Evolutionary conservation across 1,140 invertebrate species (phyloP), one percentile per base, ranked within the genome.

Genomic region (Calliphora vicina): DNA sequence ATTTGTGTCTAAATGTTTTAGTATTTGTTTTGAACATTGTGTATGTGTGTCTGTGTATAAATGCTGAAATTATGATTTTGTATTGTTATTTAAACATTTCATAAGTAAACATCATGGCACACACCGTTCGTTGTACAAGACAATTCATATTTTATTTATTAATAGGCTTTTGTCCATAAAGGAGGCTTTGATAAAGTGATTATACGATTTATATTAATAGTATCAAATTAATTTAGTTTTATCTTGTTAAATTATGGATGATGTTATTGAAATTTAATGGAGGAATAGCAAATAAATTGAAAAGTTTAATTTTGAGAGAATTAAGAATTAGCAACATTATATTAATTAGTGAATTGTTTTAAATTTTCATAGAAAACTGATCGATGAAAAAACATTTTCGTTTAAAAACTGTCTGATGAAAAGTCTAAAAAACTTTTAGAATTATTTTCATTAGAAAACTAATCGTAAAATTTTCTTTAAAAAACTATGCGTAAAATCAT

Each of bases 21-120:
- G n/a, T n/a, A 17, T 57, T 10, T 57, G 50, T 57, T 17, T 17
- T 57, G 9, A 10, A 10, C 50, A 57, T 15, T 61, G 12, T 50
- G 20, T 61, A 61, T 20, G 17, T 61, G 12, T 50, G 45, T 50
- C 12, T 50, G 57, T 61, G n/a, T 61, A 61, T 61, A 20, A 61
- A 61, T 23, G 57, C 20, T 61, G 10, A 61, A 61, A 61, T 61
- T 61, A 61, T 61, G 17, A 20, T 3, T 61, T 61, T 9, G 57
- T 20, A 61, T 61, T 61, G 57, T 61, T 61, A 61, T 61, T 61
- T 61, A 61, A 61, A 61, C 57, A 61, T 61, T 61, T 61, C 57
- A 61, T 61, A 61, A 61, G 20, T 61, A 61, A 61, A 15, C 45
- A 50, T 10, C 12, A 5, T 50, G 45, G 17, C 45, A 50, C 45